Evolutionary conservation across 1,140 invertebrate species (phyloP), one percentile per base, ranked within the genome.

Genomic region (Papilio polytes): DNA sequence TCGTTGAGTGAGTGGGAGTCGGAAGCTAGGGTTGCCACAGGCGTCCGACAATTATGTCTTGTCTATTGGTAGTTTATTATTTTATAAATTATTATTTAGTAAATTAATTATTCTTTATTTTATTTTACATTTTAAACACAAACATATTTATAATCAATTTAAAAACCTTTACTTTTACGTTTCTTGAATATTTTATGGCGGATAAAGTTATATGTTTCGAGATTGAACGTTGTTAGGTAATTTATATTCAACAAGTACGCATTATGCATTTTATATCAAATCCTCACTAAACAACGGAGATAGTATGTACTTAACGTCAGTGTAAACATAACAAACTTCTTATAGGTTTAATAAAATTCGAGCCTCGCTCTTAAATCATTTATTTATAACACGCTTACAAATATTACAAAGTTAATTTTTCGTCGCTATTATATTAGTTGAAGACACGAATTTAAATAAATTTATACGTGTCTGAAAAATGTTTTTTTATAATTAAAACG

Each of bases 211-310:
- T 63, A 26, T 63, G 20, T 26, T 63, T 26, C 20, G 9, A 63
- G 59, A 63, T 26, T 22, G 20, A 22, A 8, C 9, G 20, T 63
- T 63, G 9, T n/a, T 63, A 26, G 59, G n/a, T 63, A 26, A 63
- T 63, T 63, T 63, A 63, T 63, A 63, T 63, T 63, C 59, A 63
- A 63, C 20, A 63, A 63, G 59, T 63, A 63, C 59, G 59, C 20
- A 63, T 63, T 63, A 63, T 63, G 59, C 26, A 59, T 72, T 78
- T 78, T 78, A 78, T 46, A 63, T 73, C 26, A 26, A 78, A 81
- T 78, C 74, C 51, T 13, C 46, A 18, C 31, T 73, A 72, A 48
- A 48, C 44, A 74, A 74, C 22, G 26, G 48, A 36, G 59, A 63
- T 63, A 63, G 22, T 20, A 12, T 22, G n/a, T 63, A 63, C 59